A percentile compares a stretch with the other conserved stretches of the same genome.
Evolutionary conservation across 1,140 invertebrate genomes (phyloP).

Genomic region (Ceratina australensis): DNA sequence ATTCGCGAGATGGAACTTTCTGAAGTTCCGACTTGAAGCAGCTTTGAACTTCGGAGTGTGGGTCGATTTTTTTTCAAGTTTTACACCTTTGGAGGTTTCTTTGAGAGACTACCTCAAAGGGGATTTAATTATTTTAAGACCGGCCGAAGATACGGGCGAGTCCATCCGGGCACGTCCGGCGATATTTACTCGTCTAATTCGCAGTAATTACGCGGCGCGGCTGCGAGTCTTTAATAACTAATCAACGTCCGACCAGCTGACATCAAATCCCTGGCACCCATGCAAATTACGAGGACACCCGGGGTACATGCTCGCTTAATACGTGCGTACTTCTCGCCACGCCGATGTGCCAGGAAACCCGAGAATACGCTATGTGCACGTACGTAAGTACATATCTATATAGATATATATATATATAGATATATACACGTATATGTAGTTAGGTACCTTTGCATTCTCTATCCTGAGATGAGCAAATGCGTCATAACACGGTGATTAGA

Average conservation of each 20-base stretch:
- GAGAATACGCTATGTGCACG: conserved; percentile 8
- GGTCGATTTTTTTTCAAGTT: no score
- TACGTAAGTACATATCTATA: no score
- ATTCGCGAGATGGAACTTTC: no score
- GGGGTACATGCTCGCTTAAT: conserved; percentile 34
- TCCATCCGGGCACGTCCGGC: not conserved
- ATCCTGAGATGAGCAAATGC: conserved; percentile 39
- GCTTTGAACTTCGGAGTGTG: no score
- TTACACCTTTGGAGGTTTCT: no score
- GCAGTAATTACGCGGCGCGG: not conserved
- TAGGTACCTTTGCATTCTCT: conserved; percentile 25
- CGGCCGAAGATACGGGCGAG: not conserved
- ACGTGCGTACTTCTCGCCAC: conserved; percentile 40
- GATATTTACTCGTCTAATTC: not conserved
- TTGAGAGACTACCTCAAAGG: no score
- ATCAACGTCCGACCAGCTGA: conserved; percentile 28
- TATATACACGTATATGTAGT: not conserved
- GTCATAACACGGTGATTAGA: not conserved
- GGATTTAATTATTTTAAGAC: not conserved
- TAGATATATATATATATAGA: no score
- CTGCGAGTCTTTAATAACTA: conserved; percentile 39
- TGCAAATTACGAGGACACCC: conserved; percentile 44
- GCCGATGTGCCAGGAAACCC: not conserved
- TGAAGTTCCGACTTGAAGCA: no score
- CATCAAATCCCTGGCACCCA: conserved; percentile 9